These are phyloP conservation scores for Montipora efflorescens DNA, from an alignment of 64 coral and sea anemone species.

Conservation along the genomic window DNA sequence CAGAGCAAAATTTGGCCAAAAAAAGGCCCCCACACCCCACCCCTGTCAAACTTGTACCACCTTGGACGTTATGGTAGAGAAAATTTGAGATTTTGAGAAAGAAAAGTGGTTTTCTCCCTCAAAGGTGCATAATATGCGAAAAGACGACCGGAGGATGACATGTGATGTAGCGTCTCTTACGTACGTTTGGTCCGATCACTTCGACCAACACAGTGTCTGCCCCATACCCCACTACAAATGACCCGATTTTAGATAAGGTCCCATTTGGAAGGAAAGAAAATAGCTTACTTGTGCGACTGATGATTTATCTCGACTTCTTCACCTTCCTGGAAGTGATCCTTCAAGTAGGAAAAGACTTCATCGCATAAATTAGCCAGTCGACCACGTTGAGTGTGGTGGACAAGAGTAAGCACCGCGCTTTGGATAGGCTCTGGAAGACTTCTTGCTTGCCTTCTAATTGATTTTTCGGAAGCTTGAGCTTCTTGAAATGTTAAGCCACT, in stretches of 20 bases:
- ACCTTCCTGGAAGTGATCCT: conserved; percentile 98
- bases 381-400: conserved; percentile 98
- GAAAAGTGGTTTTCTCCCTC: neutral
- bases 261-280: neutral
- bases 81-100: neutral
- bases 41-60: conserved; percentile 51
- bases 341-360: conserved; percentile 97
- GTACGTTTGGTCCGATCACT: conserved; percentile 53
- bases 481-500: conserved; percentile 91
- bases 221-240: conserved; percentile 44
- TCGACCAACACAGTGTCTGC: conserved; percentile 28
- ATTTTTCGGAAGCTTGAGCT: conserved; percentile 83
- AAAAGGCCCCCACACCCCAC: conserved; percentile 67
- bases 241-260: conserved; percentile 7
- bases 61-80: neutral
- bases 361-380: conserved; percentile 99
- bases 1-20: conserved; percentile 27
- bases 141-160: conserved; percentile 33
- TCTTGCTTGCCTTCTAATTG: conserved; percentile 72
- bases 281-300: conserved; percentile 76
- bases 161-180: conserved; percentile 12
- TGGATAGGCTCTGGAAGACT: conserved; percentile 87
- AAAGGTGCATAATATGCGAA: conserved; percentile 39
- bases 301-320: conserved; percentile 94
- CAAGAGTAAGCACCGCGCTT: conserved; percentile 86